Evolutionary conservation across 2,888 invertebrate species (phyloP), one percentile per base, ranked within the genome.

Genomic region (Anagyrus pseudococci): DNA sequence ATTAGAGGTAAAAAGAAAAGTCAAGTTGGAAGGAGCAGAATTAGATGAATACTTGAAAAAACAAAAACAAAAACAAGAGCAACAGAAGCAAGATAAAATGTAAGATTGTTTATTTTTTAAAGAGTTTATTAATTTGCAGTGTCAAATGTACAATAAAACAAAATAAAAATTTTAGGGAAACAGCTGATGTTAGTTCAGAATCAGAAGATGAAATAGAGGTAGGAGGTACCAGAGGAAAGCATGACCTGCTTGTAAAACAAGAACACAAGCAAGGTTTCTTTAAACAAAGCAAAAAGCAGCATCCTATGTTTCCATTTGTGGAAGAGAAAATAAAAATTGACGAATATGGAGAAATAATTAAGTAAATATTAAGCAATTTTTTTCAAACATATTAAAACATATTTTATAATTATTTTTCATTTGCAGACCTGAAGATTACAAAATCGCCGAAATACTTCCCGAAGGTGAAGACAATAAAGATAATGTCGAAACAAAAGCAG

Each of bases 271-370:
- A 85, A 70, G 92, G 94, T 58, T 94, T 94, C 76, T 94, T 94
- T 77, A 94, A 94, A 79, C 91, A 89, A 2, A 91, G 89, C 58
- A 93, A 96, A 82, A 92, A 96, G 59, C 93, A 95, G 73, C 93
- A 96, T 81, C 97, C 97, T 0, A 98, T 98, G 94, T 99, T 93
- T 82, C 98, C 98, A 1, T 93, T 90, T 77, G 88, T 90, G 48
- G 98, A 98, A 79, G 96, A 97, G 65, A 90, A 95, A 77, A 86
- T 96, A 26, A 89, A 94, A 78, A 88, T 88, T 75, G 98, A 98
- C 74, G 98, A 98, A 78, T 99, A 98, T 77, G 98, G 99, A 0
- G 98, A 98, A 82, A 88, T 96, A 44, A 92, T 99, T 58, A 86
- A 85, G 85, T 87, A 84, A 73, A 58, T n/a, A n/a, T 57, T n/a